phyloP scores from a whole-genome alignment of 2,888 invertebrate genomes.

The Erpobdella octoculata region DNA sequence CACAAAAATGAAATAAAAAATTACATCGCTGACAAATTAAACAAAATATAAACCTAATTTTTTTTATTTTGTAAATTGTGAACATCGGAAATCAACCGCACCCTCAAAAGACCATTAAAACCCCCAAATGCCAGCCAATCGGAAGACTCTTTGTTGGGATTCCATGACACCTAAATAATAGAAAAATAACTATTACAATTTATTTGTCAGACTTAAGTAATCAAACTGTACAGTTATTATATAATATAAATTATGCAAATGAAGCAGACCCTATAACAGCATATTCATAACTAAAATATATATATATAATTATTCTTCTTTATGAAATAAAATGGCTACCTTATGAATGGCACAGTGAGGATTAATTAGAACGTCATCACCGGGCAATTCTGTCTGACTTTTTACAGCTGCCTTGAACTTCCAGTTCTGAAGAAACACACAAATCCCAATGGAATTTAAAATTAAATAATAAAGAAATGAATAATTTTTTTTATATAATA shows the following conservation, averaged over 20 bases:
- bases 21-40: too few relatives aligned
- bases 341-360: not conserved
- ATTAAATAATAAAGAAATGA: not conserved
- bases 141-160: not conserved
- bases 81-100: not conserved
- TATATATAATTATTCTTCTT: too few relatives aligned
- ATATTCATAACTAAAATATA: too few relatives aligned
- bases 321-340: too few relatives aligned
- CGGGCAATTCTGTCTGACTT: not conserved
- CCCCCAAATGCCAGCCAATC: constrained; percentile 4
- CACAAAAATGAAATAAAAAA: too few relatives aligned
- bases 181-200: too few relatives aligned
- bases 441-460: not conserved
- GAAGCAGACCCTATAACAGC: too few relatives aligned
- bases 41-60: too few relatives aligned
- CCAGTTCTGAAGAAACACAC: not conserved
- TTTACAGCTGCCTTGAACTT: not conserved
- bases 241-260: too few relatives aligned
- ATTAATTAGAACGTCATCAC: not conserved
- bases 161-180: not conserved
- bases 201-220: too few relatives aligned
- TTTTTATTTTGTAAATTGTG: not conserved
- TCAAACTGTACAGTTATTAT: too few relatives aligned
- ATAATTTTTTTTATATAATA: not conserved
- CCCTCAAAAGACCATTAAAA: not conserved